Evolutionary conservation across 2,888 invertebrate genomes (phyloP).

Genomic region (Anorthoa munda): DNA sequence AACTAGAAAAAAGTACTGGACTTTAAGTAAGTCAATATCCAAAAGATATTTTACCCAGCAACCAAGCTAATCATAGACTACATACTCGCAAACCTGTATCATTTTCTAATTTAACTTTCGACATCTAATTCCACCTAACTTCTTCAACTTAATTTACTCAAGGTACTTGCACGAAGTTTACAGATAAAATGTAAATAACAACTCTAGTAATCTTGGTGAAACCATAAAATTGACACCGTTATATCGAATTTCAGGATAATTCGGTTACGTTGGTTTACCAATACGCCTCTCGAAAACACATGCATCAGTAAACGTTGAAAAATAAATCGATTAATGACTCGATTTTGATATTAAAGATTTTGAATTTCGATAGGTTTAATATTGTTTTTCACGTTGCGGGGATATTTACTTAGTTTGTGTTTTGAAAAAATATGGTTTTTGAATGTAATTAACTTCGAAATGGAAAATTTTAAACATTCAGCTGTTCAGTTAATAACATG

Average conservation of each 20-base stretch:
- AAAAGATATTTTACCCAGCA: neutral
- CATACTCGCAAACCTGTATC: neutral
- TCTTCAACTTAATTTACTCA: conserved; percentile 13
- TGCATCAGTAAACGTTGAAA: conserved; percentile 18
- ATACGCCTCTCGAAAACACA: conserved; percentile 11
- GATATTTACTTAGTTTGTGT: neutral
- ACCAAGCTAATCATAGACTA: neutral
- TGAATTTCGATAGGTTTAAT: conserved; percentile 12
- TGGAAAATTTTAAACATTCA: neutral
- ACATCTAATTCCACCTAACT: neutral
- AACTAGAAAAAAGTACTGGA: too few species aligned
- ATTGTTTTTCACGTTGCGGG: neutral
- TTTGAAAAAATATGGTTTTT: neutral
- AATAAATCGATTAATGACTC: conserved; percentile 25
- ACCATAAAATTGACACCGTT: conserved; percentile 6
- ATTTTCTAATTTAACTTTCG: conserved; percentile 31
- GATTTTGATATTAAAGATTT: conserved; percentile 5
- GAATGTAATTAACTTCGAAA: neutral
- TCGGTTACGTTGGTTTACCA: conserved; percentile 15
- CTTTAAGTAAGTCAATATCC: too few species aligned
- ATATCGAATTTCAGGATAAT: conserved; percentile 34
- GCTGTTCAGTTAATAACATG: neutral
- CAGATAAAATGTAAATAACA: conserved; percentile 1
- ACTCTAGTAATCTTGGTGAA: neutral
- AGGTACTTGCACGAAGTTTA: neutral